Base-by-base conservation (phyloP, 2,888 invertebrate species). In the Drosophila cyrtoloma region DNA sequence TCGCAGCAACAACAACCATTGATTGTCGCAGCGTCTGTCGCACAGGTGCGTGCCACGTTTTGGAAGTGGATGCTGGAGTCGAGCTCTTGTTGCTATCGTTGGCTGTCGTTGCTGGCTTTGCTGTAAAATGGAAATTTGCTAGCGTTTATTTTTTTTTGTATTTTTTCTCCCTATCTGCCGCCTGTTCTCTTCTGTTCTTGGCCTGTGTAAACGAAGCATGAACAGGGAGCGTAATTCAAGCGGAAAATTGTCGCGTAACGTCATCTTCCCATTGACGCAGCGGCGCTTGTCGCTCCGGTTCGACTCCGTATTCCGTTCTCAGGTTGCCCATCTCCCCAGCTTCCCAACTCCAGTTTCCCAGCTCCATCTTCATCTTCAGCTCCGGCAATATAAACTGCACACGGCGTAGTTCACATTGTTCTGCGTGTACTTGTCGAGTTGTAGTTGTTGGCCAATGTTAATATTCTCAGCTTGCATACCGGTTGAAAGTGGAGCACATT, bases 211-310 rank as follows among this genome's bases (percentile, higher is more conserved):
- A 81, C 91, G 91, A 92, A 92, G 91, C 91, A 90, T 91, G 91
- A 91, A 92, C 91, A 80, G 80, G 89, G 85, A 82, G 81, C 81
- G 90, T 92, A 91, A 91, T 91, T 91, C 91, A 91, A 88, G 92
- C 91, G 84, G 90, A 92, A 92, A 91, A 91, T 91, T 92, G 91
- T 82, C 86, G 88, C 90, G 90, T 88, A 87, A 86, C 82, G 89
- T 84, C 88, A 82, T 82, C 88, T 80, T 89, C 73, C 81, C 81
- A 79, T 82, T 82, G 81, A 82, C 82, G 70, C 81, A 82, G 56
- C 61, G 66, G 67, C 66, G 75, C 81, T 78, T 75, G 78, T 62
- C 81, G 78, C 67, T 78, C 70, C 62, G 55, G 42, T 52, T 69
- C 57, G 39, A 39, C 42, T 69, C 63, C 39, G 26, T 47, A 16